Evolutionary conservation across 2,888 invertebrate species (phyloP).

Genomic region (Eupithecia subumbrata): DNA sequence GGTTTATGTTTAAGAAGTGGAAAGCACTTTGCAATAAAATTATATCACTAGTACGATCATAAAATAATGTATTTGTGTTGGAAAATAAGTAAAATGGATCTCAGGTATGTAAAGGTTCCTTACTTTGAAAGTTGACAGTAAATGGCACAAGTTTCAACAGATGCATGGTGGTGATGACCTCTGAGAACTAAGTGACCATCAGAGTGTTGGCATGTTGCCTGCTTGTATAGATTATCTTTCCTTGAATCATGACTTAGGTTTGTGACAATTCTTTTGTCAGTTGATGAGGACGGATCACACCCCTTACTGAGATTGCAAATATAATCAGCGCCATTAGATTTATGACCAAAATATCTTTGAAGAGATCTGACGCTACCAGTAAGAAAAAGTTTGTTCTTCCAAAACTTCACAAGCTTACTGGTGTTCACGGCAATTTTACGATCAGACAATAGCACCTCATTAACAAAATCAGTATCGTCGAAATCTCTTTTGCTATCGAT

Average conservation of each 20-base stretch:
- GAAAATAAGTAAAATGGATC: constrained; percentile 51
- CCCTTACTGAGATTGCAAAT: constrained; percentile 65
- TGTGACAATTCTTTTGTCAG: constrained; percentile 58
- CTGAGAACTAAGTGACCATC: constrained; percentile 76
- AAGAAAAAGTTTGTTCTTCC: constrained; percentile 78
- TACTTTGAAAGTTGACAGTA: constrained; percentile 80
- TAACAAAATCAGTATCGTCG: constrained; percentile 72
- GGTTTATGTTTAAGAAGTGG: background rate
- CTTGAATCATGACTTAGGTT: constrained; percentile 58
- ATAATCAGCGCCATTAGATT: constrained; percentile 66
- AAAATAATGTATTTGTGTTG: background rate
- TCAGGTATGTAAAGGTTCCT: constrained; percentile 74
- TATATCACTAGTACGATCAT: background rate
- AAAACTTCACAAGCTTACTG: constrained; percentile 78
- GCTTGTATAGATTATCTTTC: constrained; percentile 66
- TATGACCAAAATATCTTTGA: constrained; percentile 75
- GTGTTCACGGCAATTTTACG: constrained; percentile 68
- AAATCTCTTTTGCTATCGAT: constrained; percentile 76
- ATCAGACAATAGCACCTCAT: constrained; percentile 73
- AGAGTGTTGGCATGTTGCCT: constrained; percentile 73
- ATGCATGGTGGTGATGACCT: constrained; percentile 76
- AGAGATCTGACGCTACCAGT: constrained; percentile 76
- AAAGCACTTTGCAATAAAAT: background rate
- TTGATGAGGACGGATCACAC: constrained; percentile 65
- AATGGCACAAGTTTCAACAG: constrained; percentile 77